Conservation (phyloP, 2,888 invertebrate species). For the Sphaerophoria taeniata region DNA sequence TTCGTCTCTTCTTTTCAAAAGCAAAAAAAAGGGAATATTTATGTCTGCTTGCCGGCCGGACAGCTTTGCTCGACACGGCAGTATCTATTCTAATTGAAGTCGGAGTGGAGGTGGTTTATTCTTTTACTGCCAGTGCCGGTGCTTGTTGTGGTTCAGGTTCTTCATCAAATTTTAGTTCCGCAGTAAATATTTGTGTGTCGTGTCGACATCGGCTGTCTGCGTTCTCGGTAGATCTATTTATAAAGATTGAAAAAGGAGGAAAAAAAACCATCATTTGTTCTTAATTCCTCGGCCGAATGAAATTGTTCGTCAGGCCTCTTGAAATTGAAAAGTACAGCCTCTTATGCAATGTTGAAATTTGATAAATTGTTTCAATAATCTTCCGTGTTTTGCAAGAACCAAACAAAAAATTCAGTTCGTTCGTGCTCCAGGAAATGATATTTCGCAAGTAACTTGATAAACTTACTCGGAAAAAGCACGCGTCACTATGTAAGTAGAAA, state of each 20-base stretch:
- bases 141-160: conserved; percentile 7
- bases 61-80: conserved; percentile 36
- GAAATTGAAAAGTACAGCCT: conserved; percentile 29
- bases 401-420: background rate
- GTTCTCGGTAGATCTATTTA: conserved; percentile 45
- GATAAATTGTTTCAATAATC: conserved; percentile 43
- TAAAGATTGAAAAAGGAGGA: conserved; percentile 29
- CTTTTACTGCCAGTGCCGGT: background rate
- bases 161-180: conserved; percentile 44
- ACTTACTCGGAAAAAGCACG: background rate
- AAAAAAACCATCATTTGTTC: conserved; percentile 46
- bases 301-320: conserved; percentile 28
- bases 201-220: conserved; percentile 15
- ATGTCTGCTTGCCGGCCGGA: conserved; percentile 11
- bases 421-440: conserved; percentile 46
- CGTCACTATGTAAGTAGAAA: conserved; percentile 41
- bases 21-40: conserved; percentile 7
- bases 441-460: conserved; percentile 6
- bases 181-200: conserved; percentile 47
- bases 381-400: conserved; percentile 8
- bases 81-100: conserved; percentile 67
- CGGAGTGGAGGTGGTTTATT: conserved; percentile 59
- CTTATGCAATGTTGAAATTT: conserved; percentile 67
- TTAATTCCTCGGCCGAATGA: conserved; percentile 41
- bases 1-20: background rate